Evolutionary conservation across 2,888 invertebrate species (phyloP).

Genomic region (Pristionchus japonicus): DNA sequence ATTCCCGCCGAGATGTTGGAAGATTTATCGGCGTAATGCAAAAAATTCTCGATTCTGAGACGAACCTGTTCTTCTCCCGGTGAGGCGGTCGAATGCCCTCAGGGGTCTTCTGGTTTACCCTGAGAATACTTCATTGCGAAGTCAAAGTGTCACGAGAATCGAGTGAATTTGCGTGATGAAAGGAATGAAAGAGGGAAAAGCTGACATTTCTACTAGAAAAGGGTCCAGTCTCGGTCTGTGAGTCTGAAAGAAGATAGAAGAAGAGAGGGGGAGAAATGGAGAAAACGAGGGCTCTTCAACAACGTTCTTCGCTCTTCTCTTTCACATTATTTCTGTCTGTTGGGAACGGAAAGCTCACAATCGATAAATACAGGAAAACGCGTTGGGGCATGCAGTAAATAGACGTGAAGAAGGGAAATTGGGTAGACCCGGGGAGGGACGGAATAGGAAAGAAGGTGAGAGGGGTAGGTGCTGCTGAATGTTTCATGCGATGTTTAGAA

Average conservation of each 20-base stretch:
- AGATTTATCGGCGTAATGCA: background rate
- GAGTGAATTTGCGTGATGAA: background rate
- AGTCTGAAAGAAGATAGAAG: background rate
- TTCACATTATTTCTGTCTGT: slow-evolving; percentile 47
- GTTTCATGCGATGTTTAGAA: background rate
- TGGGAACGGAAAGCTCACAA: background rate
- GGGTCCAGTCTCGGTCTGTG: background rate
- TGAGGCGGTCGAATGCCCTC: background rate
- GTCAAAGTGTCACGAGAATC: background rate
- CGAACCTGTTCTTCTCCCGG: background rate
- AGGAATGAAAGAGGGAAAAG: background rate
- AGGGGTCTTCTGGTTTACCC: background rate
- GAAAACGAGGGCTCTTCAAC: slow-evolving; percentile 7
- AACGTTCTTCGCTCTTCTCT: background rate
- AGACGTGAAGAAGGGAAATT: background rate
- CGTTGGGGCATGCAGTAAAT: background rate
- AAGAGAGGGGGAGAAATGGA: background rate
- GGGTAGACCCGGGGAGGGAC: background rate
- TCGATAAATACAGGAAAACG: slow-evolving; percentile 11
- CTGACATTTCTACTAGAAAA: background rate
- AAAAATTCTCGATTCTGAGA: background rate
- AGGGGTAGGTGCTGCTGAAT: background rate
- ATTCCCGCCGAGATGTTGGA: background rate
- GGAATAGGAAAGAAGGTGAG: background rate
- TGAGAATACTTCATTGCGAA: background rate